Percentiles rank a stretch among this genome's conserved stretches.
These are phyloP conservation scores for Platycheirus albimanus DNA, from an alignment of 2,888 invertebrate species.

Conservation along the genomic window DNA sequence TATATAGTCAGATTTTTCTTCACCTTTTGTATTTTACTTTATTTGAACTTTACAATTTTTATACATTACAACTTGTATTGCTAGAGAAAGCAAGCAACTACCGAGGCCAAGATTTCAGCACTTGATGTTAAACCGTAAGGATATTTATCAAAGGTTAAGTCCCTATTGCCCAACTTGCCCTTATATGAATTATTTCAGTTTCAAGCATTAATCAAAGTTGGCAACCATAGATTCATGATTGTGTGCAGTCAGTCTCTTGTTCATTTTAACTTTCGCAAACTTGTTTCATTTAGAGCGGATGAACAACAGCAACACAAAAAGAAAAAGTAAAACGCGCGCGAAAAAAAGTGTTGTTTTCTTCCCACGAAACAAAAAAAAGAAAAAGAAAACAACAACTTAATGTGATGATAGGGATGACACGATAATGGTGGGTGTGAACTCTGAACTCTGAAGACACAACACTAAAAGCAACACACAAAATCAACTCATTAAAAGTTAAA, in stretches of 20 bases:
- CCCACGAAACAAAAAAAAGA: slow-evolving; percentile 14
- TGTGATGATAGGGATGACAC: slow-evolving; percentile 31
- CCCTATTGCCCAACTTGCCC: no score
- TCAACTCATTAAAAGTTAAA: slow-evolving; percentile 72
- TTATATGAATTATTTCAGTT: no score
- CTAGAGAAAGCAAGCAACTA: no score
- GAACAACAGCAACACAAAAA: not conserved
- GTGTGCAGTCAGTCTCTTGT: slow-evolving; percentile 37
- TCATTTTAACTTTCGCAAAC: slow-evolving; percentile 62
- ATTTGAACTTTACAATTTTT: no score
- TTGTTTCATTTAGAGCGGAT: slow-evolving; percentile 54
- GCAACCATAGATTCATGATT: slow-evolving; percentile 17
- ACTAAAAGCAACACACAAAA: slow-evolving; percentile 56
- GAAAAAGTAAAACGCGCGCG: slow-evolving; percentile 6
- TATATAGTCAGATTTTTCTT: no score
- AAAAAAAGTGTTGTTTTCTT: slow-evolving; percentile 12
- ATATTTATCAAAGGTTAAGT: no score
- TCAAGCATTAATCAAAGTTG: not conserved
- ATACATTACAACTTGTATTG: no score
- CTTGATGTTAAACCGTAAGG: no score
- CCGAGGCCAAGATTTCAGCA: no score
- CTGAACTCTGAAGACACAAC: slow-evolving; percentile 20
- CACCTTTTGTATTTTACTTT: no score
- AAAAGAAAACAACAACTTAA: slow-evolving; percentile 22
- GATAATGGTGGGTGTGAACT: slow-evolving; percentile 27